Evolutionary conservation across 2,888 invertebrate species (phyloP).

Genomic region (Argynnis bischoffii): DNA sequence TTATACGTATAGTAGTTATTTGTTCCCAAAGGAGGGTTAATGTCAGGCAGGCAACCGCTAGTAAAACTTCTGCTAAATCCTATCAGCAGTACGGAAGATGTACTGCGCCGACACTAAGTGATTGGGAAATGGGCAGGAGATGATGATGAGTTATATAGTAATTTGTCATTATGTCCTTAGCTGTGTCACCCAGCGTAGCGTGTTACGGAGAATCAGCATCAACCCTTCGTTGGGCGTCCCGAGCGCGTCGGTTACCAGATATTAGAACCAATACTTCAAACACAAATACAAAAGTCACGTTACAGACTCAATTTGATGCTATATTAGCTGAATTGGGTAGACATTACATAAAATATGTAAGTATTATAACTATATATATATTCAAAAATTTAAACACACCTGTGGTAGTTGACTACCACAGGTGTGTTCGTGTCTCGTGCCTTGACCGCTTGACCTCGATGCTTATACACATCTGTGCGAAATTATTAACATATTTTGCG

Average conservation of each 20-base stretch:
- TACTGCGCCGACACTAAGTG: no score
- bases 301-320: conserved; percentile 70
- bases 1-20: no score
- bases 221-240: conserved; percentile 90
- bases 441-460: no score
- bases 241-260: conserved; percentile 85
- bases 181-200: conserved; percentile 88
- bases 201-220: conserved; percentile 91
- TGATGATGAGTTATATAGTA: neutral
- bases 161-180: conserved; percentile 62
- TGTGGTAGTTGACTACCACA: no score
- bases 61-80: no score
- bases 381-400: no score
- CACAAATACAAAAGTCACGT: conserved; percentile 48
- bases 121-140: neutral
- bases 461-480: no score
- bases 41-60: no score
- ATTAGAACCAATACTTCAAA: conserved; percentile 44
- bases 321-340: conserved; percentile 62
- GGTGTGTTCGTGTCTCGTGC: no score
- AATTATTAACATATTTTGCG: no score
- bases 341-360: conserved; percentile 67
- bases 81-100: no score
- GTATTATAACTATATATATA: conserved; percentile 31
- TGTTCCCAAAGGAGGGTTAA: no score